These are phyloP conservation scores for Encarsia formosa DNA, from an alignment of 2,888 invertebrate species.

Conservation along the genomic window DNA sequence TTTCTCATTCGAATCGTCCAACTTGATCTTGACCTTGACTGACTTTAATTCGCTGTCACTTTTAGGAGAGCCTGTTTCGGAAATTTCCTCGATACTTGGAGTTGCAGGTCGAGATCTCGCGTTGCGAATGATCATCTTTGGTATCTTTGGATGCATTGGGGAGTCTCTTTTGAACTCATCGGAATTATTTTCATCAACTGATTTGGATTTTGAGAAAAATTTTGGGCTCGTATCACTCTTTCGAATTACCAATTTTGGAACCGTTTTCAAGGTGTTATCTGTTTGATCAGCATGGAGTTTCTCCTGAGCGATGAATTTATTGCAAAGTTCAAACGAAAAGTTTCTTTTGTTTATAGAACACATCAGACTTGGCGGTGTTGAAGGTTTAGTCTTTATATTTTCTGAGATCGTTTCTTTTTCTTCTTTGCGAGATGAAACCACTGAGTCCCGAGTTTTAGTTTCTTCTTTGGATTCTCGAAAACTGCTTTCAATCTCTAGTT, in stretches of 20 bases:
- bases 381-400: conserved; percentile 3
- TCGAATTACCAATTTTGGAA: conserved; percentile 41
- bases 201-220: conserved; percentile 29
- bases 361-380: conserved; percentile 7
- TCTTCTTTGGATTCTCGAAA: neutral
- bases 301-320: conserved; percentile 17
- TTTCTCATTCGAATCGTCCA: conserved; percentile 31
- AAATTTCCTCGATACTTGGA: conserved; percentile 39
- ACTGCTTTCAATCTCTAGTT: no score
- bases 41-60: conserved; percentile 28
- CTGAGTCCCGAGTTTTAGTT: neutral
- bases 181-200: conserved; percentile 8
- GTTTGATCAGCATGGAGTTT: conserved; percentile 9
- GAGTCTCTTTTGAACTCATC: conserved; percentile 12
- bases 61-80: conserved; percentile 23
- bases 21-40: conserved; percentile 34
- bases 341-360: conserved; percentile 21
- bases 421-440: no score
- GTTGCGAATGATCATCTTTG: conserved; percentile 48
- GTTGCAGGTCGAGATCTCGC: conserved; percentile 44
- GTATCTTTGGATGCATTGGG: conserved; percentile 42
- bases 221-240: conserved; percentile 36
- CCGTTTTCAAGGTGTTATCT: conserved; percentile 23
- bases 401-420: no score
- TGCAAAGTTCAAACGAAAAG: conserved; percentile 19